phyloP scores from a whole-genome alignment of 2,888 invertebrate genomes.

The Drosophila longiperda region DNA sequence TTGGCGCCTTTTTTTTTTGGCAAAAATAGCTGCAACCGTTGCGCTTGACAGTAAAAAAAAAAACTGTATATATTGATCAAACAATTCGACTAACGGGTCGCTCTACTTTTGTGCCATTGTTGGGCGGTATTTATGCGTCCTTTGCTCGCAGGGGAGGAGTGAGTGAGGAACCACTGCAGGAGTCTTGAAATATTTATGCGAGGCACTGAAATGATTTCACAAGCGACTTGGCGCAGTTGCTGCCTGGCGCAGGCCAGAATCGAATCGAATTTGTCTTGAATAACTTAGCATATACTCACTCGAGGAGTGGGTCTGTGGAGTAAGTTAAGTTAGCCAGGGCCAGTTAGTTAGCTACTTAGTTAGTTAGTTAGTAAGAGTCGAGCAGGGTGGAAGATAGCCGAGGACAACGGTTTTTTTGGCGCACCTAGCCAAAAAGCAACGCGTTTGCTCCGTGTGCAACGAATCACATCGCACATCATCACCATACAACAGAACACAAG shows the following conservation, averaged over 20 bases:
- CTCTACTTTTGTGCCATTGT: slow-evolving; percentile 34
- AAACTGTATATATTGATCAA: slow-evolving; percentile 77
- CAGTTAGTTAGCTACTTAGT: slow-evolving; percentile 14
- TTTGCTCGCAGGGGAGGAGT: neutral
- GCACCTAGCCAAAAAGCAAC: slow-evolving; percentile 75
- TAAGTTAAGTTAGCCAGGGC: slow-evolving; percentile 14
- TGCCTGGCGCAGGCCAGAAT: slow-evolving; percentile 40
- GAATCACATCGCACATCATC: slow-evolving; percentile 40
- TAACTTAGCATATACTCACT: slow-evolving; percentile 30
- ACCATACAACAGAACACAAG: slow-evolving; percentile 1
- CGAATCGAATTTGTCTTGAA: slow-evolving; percentile 23
- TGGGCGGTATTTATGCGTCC: slow-evolving; percentile 34
- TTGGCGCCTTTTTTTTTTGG: slow-evolving; percentile 52
- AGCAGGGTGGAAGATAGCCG: slow-evolving; percentile 66
- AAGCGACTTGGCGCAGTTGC: slow-evolving; percentile 53
- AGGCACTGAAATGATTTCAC: slow-evolving; percentile 43
- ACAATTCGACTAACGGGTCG: slow-evolving; percentile 61
- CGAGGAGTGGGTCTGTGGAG: slow-evolving; percentile 22
- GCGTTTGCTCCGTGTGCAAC: slow-evolving; percentile 79
- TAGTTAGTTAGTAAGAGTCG: slow-evolving; percentile 76
- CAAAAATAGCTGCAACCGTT: slow-evolving; percentile 61
- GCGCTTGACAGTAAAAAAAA: slow-evolving; percentile 18
- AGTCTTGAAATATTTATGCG: slow-evolving; percentile 42
- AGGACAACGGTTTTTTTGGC: slow-evolving; percentile 83
- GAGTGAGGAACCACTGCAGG: neutral